Conservation (phyloP, 2,113 vertebrate species). For the Capricornis sumatraensis region DNA sequence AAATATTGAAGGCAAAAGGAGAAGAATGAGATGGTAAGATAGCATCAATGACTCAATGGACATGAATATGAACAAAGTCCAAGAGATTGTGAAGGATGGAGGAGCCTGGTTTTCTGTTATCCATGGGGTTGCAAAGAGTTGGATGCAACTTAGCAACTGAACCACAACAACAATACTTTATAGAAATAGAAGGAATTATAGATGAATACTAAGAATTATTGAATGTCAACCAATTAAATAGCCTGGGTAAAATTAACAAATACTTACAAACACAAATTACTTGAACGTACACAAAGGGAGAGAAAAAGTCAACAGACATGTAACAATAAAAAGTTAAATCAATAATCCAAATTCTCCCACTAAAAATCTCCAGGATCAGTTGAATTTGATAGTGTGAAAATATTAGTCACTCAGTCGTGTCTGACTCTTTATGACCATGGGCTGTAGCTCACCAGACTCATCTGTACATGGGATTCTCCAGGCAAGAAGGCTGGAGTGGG, state of each 20-base stretch:
- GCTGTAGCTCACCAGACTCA: background rate
- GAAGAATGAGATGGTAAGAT: background rate
- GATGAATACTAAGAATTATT: background rate
- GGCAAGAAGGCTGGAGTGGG: background rate
- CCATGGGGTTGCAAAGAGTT: background rate
- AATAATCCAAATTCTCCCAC: background rate
- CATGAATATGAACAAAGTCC: background rate
- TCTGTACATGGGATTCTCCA: background rate
- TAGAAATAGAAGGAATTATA: background rate
- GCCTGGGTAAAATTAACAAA: background rate
- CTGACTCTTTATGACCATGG: background rate
- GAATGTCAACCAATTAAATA: background rate
- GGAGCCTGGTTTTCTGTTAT: background rate
- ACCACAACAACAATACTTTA: background rate
- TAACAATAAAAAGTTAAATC: background rate
- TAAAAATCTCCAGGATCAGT: background rate
- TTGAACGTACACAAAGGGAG: background rate
- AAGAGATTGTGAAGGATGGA: background rate
- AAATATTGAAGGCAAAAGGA: background rate
- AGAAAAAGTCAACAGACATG: background rate
- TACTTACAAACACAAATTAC: background rate
- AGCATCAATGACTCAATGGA: background rate
- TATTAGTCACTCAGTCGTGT: background rate
- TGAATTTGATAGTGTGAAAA: background rate
- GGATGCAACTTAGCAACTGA: background rate